Evolutionary conservation across 2,888 invertebrate genomes (phyloP).

Genomic region (Hirtodrosophila alboralis): DNA sequence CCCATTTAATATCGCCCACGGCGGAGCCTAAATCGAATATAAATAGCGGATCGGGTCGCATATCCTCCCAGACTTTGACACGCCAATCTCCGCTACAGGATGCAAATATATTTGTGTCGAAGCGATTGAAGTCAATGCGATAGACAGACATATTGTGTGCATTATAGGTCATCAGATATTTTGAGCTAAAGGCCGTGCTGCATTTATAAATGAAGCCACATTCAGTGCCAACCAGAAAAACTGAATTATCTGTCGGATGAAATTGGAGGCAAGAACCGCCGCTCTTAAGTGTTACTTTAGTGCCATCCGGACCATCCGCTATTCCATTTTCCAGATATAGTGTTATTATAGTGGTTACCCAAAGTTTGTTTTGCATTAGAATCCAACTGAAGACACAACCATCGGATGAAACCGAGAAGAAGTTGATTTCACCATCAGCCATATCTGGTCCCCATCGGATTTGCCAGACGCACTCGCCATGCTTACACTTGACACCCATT

Average conservation of each 20-base stretch:
- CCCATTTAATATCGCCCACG: conserved; percentile 97
- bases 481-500: conserved; percentile 92
- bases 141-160: conserved; percentile 96
- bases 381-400: conserved; percentile 95
- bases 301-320: conserved; percentile 92
- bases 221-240: conserved; percentile 96
- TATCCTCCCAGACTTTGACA: conserved; percentile 98
- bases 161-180: conserved; percentile 90
- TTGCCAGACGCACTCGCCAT: conserved; percentile 95
- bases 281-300: conserved; percentile 89
- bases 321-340: conserved; percentile 88
- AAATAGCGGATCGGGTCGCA: conserved; percentile 94
- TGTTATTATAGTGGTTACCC: conserved; percentile 91
- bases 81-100: conserved; percentile 98
- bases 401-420: conserved; percentile 95
- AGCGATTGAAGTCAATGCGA: conserved; percentile 94
- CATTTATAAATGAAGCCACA: conserved; percentile 97
- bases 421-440: conserved; percentile 95
- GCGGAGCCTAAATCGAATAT: conserved; percentile 96
- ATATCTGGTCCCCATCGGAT: conserved; percentile 95
- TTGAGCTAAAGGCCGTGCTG: conserved; percentile 88
- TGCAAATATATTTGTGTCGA: conserved; percentile 94
- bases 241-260: conserved; percentile 91
- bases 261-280: conserved; percentile 95
- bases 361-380: conserved; percentile 91